phyloP scores from a whole-genome alignment of 2,113 vertebrate species.

The Nanger granti region DNA sequence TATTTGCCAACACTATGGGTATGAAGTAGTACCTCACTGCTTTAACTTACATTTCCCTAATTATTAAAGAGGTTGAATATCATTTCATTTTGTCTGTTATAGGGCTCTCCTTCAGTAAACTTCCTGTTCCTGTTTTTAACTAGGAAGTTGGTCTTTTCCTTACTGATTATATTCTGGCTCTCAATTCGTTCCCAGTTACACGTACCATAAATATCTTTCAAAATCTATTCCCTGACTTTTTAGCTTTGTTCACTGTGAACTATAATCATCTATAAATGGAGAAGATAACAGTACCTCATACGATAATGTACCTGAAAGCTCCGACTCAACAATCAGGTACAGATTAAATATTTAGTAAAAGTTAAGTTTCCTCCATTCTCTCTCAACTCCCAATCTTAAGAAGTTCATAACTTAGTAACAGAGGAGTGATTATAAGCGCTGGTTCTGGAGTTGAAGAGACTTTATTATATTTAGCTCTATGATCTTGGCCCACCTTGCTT shows the following conservation, averaged over 20 bases:
- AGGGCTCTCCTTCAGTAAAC: neutral
- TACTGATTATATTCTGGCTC: neutral
- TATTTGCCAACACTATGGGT: neutral
- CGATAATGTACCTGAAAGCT: neutral
- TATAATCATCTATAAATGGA: neutral
- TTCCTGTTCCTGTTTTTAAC: neutral
- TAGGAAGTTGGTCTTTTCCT: neutral
- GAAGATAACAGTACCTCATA: neutral
- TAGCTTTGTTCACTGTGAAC: neutral
- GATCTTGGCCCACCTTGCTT: neutral
- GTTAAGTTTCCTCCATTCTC: neutral
- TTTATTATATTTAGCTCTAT: neutral
- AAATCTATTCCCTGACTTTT: neutral
- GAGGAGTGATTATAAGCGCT: neutral
- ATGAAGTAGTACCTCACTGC: neutral
- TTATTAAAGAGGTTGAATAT: neutral
- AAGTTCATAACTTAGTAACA: neutral
- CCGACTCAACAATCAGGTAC: neutral
- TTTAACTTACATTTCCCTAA: constrained; percentile 4
- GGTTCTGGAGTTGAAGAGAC: neutral
- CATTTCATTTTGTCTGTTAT: neutral
- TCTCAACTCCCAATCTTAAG: neutral
- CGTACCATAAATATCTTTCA: neutral
- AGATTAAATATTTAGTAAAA: neutral
- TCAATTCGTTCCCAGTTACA: neutral